These are phyloP conservation scores for Gymnoscopelus braueri DNA, from an alignment of 2,797 vertebrate genomes.

Conservation along the genomic window DNA sequence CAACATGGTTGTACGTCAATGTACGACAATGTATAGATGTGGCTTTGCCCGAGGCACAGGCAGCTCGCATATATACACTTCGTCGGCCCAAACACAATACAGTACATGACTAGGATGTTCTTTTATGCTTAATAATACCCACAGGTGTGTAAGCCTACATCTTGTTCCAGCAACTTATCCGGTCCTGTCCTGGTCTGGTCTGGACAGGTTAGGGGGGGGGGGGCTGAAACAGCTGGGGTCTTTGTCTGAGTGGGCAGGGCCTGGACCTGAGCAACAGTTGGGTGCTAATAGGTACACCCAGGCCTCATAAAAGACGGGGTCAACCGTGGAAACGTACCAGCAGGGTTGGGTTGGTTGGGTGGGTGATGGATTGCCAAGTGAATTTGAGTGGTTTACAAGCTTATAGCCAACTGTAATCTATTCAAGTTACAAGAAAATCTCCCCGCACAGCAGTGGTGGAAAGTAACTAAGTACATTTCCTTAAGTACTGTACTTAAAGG, in stretches of 20 bases:
- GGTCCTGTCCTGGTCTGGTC: not conserved
- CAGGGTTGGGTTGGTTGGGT: not conserved
- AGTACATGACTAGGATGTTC: constrained; percentile 24
- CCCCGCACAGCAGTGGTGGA: too few species aligned
- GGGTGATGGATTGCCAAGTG: too few species aligned
- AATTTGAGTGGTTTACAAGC: too few species aligned
- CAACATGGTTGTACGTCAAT: too few species aligned
- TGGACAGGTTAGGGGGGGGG: too few species aligned
- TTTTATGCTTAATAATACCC: constrained; percentile 19
- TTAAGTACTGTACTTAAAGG: too few species aligned
- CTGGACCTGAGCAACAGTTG: constrained; percentile 18
- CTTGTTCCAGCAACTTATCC: not conserved
- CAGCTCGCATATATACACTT: constrained; percentile 25
- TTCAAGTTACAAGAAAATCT: too few species aligned
- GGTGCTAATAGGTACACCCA: constrained; percentile 25
- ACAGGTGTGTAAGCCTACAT: constrained; percentile 20
- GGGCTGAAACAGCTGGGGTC: constrained; percentile 19
- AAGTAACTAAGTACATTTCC: too few species aligned
- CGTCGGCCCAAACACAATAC: constrained; percentile 38
- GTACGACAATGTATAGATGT: too few species aligned
- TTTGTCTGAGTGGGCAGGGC: constrained; percentile 28
- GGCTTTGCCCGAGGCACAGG: too few species aligned
- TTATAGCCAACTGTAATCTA: too few species aligned
- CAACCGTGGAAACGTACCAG: not conserved
- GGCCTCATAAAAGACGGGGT: constrained; percentile 13